Evolutionary conservation across 2,797 vertebrate species (phyloP).

Genomic region (Esox lucius): DNA sequence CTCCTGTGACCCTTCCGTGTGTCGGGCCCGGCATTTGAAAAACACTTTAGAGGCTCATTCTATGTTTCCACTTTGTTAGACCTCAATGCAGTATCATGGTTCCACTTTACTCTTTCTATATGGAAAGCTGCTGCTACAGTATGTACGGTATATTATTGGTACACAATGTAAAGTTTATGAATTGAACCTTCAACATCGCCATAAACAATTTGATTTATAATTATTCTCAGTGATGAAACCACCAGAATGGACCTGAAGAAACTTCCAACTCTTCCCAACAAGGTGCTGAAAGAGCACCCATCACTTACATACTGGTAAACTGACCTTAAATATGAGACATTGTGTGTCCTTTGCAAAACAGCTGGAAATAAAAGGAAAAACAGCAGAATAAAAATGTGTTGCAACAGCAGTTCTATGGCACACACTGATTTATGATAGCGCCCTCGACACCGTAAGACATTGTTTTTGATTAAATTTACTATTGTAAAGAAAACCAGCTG

Average conservation of each 20-base stretch:
- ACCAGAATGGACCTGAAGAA: slow-evolving; percentile 90
- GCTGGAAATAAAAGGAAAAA: background rate
- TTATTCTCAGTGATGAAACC: slow-evolving; percentile 77
- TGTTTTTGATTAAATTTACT: no score
- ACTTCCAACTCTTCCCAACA: slow-evolving; percentile 90
- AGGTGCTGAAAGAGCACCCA: slow-evolving; percentile 95
- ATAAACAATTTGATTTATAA: slow-evolving; percentile 19
- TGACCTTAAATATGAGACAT: background rate
- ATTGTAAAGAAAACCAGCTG: no score
- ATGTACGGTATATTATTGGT: background rate
- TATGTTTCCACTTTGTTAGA: background rate
- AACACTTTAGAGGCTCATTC: background rate
- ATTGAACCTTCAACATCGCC: background rate
- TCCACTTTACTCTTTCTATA: background rate
- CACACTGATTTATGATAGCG: background rate
- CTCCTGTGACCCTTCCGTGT: no score
- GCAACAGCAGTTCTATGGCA: background rate
- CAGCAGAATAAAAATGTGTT: background rate
- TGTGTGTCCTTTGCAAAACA: background rate
- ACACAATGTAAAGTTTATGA: background rate
- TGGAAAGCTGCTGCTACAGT: background rate
- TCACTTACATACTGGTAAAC: slow-evolving; percentile 93
- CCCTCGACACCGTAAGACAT: background rate
- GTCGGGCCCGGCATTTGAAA: no score
- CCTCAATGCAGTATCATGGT: background rate